Conservation (phyloP, 2,113 vertebrate species). For the Pomatorhinus ruficollis region DNA sequence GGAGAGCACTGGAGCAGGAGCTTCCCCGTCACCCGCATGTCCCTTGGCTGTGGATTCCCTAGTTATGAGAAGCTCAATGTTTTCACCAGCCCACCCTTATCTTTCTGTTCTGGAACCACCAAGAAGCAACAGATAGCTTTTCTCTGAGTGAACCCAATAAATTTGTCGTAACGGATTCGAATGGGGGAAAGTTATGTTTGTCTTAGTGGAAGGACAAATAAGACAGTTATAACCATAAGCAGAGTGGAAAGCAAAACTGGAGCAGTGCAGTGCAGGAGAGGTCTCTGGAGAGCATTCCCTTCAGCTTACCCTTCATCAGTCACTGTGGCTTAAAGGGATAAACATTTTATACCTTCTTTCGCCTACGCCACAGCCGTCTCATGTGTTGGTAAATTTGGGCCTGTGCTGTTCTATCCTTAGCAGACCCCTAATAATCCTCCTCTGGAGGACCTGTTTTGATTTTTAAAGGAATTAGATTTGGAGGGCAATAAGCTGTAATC, state of each 20-base stretch:
- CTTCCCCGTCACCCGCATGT: fast-evolving
- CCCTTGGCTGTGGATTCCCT: background rate
- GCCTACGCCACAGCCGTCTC: background rate
- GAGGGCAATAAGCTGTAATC: background rate
- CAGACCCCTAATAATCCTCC: background rate
- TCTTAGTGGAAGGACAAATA: constrained; percentile 1
- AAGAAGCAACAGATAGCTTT: background rate
- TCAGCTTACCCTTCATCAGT: background rate
- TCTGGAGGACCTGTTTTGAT: background rate
- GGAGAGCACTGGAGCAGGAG: background rate
- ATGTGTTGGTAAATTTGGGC: background rate
- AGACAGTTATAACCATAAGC: background rate
- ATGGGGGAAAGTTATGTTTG: background rate
- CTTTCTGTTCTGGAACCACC: background rate
- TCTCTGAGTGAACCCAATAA: background rate
- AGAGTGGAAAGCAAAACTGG: background rate
- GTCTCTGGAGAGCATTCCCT: background rate
- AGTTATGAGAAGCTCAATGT: background rate
- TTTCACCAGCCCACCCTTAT: background rate
- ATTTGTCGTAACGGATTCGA: background rate
- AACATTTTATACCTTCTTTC: background rate
- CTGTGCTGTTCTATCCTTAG: constrained; percentile 3
- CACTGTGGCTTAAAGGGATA: constrained; percentile 5
- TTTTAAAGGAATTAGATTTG: constrained; percentile 15
- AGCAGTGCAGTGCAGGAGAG: background rate